Percentiles rank a stretch among this genome's conserved stretches.
Conservation (phyloP, 2,888 invertebrate species). For the Hybos culiciformis region DNA sequence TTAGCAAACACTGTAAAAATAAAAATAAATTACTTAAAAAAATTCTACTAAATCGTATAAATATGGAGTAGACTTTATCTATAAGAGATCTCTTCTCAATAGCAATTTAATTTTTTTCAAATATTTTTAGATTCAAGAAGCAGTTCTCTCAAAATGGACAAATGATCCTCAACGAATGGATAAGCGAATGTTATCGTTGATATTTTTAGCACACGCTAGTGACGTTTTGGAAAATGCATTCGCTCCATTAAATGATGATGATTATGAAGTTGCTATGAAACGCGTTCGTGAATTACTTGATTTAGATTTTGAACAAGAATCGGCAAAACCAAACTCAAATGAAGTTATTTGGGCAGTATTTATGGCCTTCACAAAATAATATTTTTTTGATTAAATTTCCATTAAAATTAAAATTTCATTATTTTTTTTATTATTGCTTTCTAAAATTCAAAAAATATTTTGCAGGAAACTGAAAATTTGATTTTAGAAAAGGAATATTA, state of each 20-base stretch:
- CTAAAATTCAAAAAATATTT: no score
- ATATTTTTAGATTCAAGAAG: slow-evolving; percentile 75
- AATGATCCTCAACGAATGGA: slow-evolving; percentile 98
- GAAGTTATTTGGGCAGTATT: slow-evolving; percentile 99
- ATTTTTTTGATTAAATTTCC: no score
- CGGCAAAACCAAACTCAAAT: slow-evolving; percentile 77
- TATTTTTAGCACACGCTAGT: slow-evolving; percentile 93
- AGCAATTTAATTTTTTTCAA: slow-evolving; percentile 18
- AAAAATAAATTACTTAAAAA: no score
- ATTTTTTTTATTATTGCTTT: no score
- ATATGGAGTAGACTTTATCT: no score
- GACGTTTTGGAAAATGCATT: slow-evolving; percentile 99
- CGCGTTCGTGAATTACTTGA: slow-evolving; percentile 91
- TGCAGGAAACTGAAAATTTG: no score
- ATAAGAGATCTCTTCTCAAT: no score
- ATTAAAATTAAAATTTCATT: no score
- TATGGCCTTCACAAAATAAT: slow-evolving; percentile 94
- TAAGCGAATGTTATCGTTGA: slow-evolving; percentile 80
- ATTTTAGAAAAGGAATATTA: no score
- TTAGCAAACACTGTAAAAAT: no score
- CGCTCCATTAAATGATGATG: slow-evolving; percentile 91
- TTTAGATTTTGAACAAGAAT: slow-evolving; percentile 92
- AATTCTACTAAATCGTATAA: no score
- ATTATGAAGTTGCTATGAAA: slow-evolving; percentile 96
- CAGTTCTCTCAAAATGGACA: slow-evolving; percentile 89